These are phyloP conservation scores for Lochmaea crataegi DNA, from an alignment of 2,888 invertebrate species.

Conservation along the genomic window DNA sequence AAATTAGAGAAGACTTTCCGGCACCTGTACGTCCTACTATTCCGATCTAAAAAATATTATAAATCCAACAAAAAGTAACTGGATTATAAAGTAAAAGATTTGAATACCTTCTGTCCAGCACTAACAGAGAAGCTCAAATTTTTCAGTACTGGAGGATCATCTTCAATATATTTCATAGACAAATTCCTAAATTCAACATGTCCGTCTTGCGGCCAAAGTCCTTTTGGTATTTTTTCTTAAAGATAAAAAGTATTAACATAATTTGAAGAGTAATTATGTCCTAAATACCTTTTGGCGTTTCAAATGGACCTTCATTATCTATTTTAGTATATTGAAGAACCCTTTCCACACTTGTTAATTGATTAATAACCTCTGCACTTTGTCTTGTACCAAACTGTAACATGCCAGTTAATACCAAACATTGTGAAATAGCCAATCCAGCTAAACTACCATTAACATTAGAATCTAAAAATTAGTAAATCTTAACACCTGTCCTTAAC, in stretches of 20 bases:
- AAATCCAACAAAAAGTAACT: background rate
- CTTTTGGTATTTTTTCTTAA: conserved; percentile 65
- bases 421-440: conserved; percentile 54
- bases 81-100: background rate
- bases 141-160: conserved; percentile 75
- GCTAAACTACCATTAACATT: conserved; percentile 53
- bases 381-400: conserved; percentile 85
- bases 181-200: conserved; percentile 71
- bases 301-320: conserved; percentile 75
- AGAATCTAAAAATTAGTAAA: conserved; percentile 11
- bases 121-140: conserved; percentile 72
- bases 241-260: background rate
- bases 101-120: conserved; percentile 72
- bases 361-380: conserved; percentile 79
- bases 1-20: conserved; percentile 85
- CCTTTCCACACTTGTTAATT: conserved; percentile 84
- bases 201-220: conserved; percentile 70
- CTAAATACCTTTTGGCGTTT: conserved; percentile 62
- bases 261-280: background rate
- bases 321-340: conserved; percentile 79
- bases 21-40: conserved; percentile 91
- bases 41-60: conserved; percentile 71
- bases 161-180: conserved; percentile 72
- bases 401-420: conserved; percentile 69
- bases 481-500: background rate